A percentile compares a stretch with the other conserved stretches of the same genome.
These are phyloP conservation scores for Tachina lurida DNA, from an alignment of 2,888 invertebrate species.

Conservation along the genomic window DNA sequence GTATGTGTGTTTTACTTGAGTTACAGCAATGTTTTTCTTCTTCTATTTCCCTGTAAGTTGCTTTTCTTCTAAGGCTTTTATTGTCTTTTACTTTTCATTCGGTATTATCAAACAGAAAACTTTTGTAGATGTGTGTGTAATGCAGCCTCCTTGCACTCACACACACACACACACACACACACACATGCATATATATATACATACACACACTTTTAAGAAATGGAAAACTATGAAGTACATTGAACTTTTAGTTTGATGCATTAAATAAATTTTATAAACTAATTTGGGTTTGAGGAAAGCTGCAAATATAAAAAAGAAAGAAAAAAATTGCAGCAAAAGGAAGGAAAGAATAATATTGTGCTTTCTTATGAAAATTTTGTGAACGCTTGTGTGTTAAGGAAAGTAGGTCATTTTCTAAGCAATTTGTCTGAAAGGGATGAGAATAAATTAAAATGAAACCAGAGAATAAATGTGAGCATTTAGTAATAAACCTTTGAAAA, in stretches of 20 bases:
- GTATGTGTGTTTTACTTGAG: not conserved
- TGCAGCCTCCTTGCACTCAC: not conserved
- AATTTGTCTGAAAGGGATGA: not conserved
- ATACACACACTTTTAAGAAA: not conserved
- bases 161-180: not conserved
- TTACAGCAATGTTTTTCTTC: not conserved
- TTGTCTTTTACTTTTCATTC: slow-evolving; percentile 49
- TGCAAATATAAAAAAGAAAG: slow-evolving; percentile 23
- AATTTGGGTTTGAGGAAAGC: slow-evolving; percentile 43
- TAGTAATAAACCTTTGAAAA: slow-evolving; percentile 4
- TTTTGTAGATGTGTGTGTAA: not conserved
- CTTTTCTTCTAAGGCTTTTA: slow-evolving; percentile 58
- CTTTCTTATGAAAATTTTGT: slow-evolving; percentile 28
- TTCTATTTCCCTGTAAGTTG: slow-evolving; percentile 10
- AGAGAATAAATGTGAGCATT: slow-evolving; percentile 19
- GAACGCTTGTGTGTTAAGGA: not conserved
- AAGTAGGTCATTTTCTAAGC: slow-evolving; percentile 37
- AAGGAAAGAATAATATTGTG: slow-evolving; percentile 37
- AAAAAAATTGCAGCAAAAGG: not conserved
- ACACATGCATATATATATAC: not conserved
- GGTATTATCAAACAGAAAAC: slow-evolving; percentile 1
- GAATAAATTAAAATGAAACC: not conserved
- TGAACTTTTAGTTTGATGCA: slow-evolving; percentile 62
- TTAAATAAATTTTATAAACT: slow-evolving; percentile 60
- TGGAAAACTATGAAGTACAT: slow-evolving; percentile 53